phyloP scores from a whole-genome alignment of 2,888 invertebrate genomes.

The Abrostola tripartita region DNA sequence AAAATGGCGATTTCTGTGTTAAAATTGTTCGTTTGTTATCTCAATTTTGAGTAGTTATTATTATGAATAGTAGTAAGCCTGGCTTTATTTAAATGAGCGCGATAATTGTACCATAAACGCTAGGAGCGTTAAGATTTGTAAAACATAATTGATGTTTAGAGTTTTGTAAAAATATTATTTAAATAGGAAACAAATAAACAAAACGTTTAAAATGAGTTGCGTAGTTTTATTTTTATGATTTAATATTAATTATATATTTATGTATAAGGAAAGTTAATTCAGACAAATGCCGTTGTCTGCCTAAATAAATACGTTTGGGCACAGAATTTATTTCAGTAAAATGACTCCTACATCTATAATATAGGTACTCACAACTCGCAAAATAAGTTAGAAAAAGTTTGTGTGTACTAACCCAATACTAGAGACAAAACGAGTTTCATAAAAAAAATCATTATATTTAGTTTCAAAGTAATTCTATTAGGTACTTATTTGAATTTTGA shows the following conservation, averaged over 20 bases:
- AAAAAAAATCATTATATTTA: no score
- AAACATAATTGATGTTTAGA: slow-evolving; percentile 72
- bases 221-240: slow-evolving; percentile 29
- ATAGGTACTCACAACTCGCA: no score
- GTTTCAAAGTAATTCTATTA: no score
- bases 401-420: no score
- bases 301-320: not conserved
- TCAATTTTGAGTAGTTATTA: slow-evolving; percentile 55
- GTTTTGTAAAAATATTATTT: slow-evolving; percentile 74
- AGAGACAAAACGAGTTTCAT: no score
- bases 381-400: no score
- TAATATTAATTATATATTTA: no score
- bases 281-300: no score
- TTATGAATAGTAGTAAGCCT: slow-evolving; percentile 54
- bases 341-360: no score
- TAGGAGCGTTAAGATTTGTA: slow-evolving; percentile 71
- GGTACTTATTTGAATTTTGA: no score
- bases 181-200: slow-evolving; percentile 66
- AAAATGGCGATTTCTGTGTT: slow-evolving; percentile 26
- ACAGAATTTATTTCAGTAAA: no score
- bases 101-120: slow-evolving; percentile 56
- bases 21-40: slow-evolving; percentile 26
- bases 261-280: no score
- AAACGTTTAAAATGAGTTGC: slow-evolving; percentile 47
- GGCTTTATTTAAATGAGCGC: slow-evolving; percentile 57